A percentile compares a stretch with the other conserved stretches of the same genome.
These are phyloP conservation scores for Oegoconia quadripuncta DNA, from an alignment of 2,888 invertebrate genomes.

Conservation along the genomic window DNA sequence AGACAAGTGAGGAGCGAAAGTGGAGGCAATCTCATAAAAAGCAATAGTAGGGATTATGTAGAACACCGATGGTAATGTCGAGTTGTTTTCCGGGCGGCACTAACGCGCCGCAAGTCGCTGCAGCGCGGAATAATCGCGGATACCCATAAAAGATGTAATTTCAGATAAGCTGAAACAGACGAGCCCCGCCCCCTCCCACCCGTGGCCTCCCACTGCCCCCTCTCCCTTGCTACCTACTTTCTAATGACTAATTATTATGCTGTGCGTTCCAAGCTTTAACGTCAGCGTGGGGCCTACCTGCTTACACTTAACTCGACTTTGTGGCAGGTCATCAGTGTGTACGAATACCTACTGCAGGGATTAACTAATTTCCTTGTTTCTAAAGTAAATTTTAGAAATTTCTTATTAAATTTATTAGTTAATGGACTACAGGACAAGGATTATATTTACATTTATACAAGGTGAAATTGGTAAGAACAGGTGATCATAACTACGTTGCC, in stretches of 20 bases:
- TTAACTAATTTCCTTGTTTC: conserved; percentile 25
- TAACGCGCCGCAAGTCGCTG: conserved; percentile 75
- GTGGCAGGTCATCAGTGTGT: conserved; percentile 48
- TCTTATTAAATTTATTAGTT: background rate
- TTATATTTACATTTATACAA: too few relatives aligned
- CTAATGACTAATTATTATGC: conserved; percentile 80
- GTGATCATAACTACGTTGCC: too few relatives aligned
- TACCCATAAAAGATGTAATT: conserved; percentile 80
- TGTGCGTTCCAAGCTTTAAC: conserved; percentile 76
- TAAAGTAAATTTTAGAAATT: conserved; percentile 11
- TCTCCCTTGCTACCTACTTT: conserved; percentile 71
- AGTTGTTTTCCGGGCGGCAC: conserved; percentile 70
- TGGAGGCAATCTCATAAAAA: conserved; percentile 65
- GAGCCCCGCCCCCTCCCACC: conserved; percentile 64
- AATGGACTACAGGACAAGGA: background rate
- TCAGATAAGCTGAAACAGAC: conserved; percentile 80
- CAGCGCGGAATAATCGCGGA: conserved; percentile 79
- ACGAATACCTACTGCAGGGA: conserved; percentile 14
- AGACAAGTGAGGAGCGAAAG: conserved; percentile 53
- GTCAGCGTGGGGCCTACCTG: conserved; percentile 58
- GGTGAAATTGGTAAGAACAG: too few relatives aligned
- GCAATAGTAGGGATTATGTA: conserved; percentile 73
- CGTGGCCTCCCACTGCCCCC: conserved; percentile 35
- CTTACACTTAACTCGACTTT: conserved; percentile 47
- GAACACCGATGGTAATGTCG: conserved; percentile 70